phyloP scores from a whole-genome alignment of 1,140 invertebrate genomes.

The Plutomurus gul region DNA sequence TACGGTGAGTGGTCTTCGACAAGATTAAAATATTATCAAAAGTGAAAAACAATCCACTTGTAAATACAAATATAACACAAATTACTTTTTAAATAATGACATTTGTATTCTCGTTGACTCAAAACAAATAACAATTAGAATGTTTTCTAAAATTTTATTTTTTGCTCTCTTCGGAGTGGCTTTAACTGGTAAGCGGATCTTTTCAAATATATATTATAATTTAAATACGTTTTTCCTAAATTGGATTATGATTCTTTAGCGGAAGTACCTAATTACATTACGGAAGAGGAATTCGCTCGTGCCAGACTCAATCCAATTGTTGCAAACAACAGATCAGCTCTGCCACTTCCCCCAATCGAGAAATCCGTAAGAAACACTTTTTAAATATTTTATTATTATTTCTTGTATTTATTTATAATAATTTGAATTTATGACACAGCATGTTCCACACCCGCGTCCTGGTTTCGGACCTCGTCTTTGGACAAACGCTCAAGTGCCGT shows the following conservation, averaged over 20 bases:
- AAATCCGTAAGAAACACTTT: constrained; percentile 29
- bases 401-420: no score
- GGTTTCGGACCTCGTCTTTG: constrained; percentile 41
- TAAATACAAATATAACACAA: no score
- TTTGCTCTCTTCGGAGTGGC: background rate
- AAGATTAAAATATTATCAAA: no score
- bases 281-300: constrained; percentile 46
- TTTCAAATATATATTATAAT: background rate
- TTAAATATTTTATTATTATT: background rate
- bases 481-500: constrained; percentile 45
- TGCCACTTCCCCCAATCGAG: constrained; percentile 36
- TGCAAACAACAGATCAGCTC: background rate
- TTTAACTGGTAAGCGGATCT: background rate
- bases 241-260: background rate
- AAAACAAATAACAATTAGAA: background rate
- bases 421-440: background rate
- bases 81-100: no score
- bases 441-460: constrained; percentile 37
- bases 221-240: background rate
- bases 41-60: no score
- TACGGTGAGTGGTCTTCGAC: no score
- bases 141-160: background rate
- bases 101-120: no score
- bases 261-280: constrained; percentile 46
- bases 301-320: constrained; percentile 4